These are phyloP conservation scores for Vanessa cardui DNA, from an alignment of 2,888 invertebrate genomes.

Conservation along the genomic window DNA sequence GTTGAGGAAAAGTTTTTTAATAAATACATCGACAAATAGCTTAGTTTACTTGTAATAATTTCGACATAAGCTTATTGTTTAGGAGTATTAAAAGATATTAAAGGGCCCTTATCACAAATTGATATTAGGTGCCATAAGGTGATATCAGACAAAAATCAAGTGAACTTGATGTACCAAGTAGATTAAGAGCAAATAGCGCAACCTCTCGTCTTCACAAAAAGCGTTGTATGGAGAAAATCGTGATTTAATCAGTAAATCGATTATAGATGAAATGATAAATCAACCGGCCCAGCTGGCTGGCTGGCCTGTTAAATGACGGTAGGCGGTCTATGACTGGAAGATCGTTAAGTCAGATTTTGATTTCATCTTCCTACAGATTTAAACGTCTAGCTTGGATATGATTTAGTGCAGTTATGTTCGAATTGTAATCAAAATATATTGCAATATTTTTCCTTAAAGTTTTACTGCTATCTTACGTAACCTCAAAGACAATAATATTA, in stretches of 20 bases:
- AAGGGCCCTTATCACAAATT: background rate
- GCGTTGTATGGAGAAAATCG: constrained; percentile 17
- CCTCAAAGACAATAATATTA: background rate
- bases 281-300: constrained; percentile 19
- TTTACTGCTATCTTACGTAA: background rate
- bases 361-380: constrained; percentile 21
- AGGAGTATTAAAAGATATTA: no score
- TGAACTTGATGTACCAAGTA: background rate
- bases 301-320: constrained; percentile 26
- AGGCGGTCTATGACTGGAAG: constrained; percentile 26
- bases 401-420: constrained; percentile 13
- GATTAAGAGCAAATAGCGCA: constrained; percentile 12
- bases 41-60: no score
- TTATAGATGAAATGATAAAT: constrained; percentile 28
- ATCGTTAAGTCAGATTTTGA: constrained; percentile 27
- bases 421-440: background rate
- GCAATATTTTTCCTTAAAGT: background rate
- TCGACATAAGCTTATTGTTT: no score
- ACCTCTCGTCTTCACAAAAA: constrained; percentile 9
- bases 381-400: constrained; percentile 6
- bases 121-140: background rate
- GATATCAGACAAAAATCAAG: background rate
- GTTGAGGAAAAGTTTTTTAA: constrained; percentile 9
- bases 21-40: no score
- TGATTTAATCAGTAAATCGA: constrained; percentile 26